Evolutionary conservation across 1,140 invertebrate genomes (phyloP), one percentile per base, ranked within the genome.

Genomic region (Zophobas morio): DNA sequence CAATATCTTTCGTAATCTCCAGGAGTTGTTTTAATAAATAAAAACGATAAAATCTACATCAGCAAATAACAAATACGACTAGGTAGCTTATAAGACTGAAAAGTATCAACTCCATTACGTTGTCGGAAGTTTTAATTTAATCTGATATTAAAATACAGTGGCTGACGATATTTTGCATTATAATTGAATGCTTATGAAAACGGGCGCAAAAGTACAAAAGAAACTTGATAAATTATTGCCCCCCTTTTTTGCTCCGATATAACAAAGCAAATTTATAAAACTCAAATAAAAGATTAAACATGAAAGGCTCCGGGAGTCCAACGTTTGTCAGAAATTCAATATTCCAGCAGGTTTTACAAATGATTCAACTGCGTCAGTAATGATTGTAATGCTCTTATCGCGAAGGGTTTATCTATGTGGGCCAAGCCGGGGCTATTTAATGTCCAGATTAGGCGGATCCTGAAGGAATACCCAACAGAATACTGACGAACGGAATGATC

Each of bases 301-400:
- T 2, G n/a, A 63, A 63, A 63, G 39, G 8, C 36, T 63, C 35
- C 35, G 6, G 49, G n/a, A 4, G 2, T 51, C 20, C 20, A 2
- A 2, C 49, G 49, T 51, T 39, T 63, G 57, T 63, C 57, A 39
- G 57, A 63, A 63, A 63, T 63, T 63, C 57, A 39, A 63, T 63
- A 63, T 37, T 63, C 57, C 42, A 4, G 57, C 39, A 36, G 35
- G 35, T 36, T 63, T 63, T 63, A 63, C 57, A 63, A 63, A 63
- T 63, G 57, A 63, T 39, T 42, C 60, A 66, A 66, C 36, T 66
- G 60, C 20, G 60, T 42, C 60, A 2, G 60, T 66, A 66, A 66
- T 66, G 60, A 66, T 66, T 66, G 60, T 66, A 66, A 66, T 46
- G 60, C 60, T 66, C 39, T 66, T 66, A 66, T 66, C 60, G 60